Base-by-base conservation (phyloP, 1,140 invertebrate species). In the Drosophila hydei region DNA sequence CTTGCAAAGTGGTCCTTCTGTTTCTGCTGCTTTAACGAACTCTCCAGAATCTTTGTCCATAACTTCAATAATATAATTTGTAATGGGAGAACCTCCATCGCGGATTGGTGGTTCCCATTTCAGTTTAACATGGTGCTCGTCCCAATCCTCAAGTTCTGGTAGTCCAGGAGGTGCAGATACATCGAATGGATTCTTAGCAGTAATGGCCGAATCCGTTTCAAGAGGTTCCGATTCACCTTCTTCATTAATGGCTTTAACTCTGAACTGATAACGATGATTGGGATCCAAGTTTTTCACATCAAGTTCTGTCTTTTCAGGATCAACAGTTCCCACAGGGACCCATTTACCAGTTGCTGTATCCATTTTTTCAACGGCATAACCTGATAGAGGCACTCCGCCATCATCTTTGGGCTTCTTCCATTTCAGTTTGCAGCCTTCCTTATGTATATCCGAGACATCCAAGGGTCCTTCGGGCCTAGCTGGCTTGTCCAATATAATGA, bases 171-270 rank as follows among this genome's bases (percentile, higher is more conserved):
- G 94, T 27, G 95, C 95, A 27, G 98, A 96, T 42, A 95, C 93
- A 92, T 99, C 98, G 92, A 96, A 99, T 72, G 98, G 98, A 95
- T 99, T 99, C 92, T 99, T 99, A 48, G 98, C 98, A 9, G 96
- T 90, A 60, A 97, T 96, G 0, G 96, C 93, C 59, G 95, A 94
- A 62, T 98, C 97, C 0, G 97, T 96, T 77, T 98, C 97, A 12
- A 99, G 91, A 9, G 97, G 97, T 88, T 98, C 97, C 0, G 97
- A 98, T 92, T 98, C 97, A 18, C 98, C 98, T 92, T 98, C 98
- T 80, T 98, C 97, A 92, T 99, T 99, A 0, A 97, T 94, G 11
- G 98, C 98, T 88, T 96, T 97, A 0, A 99, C 97, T 64, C 98
- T 94, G 94, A 99, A 99, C 75, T 98, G 95, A 89, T 99, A 99